Conservation (phyloP, 2,888 invertebrate genomes). For the Heliconius hortense region DNA sequence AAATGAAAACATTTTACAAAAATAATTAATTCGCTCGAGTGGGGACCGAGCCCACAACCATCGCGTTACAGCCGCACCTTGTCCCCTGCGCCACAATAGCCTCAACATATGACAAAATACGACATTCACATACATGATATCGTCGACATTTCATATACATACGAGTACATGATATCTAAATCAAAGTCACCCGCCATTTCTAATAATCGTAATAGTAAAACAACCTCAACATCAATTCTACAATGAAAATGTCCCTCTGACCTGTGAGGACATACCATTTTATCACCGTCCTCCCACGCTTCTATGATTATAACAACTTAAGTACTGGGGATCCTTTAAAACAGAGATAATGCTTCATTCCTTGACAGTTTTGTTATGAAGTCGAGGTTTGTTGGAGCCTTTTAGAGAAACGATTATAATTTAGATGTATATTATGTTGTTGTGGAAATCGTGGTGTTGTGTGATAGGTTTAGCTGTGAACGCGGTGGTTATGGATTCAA, state of each 20-base stretch:
- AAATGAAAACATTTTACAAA: too few relatives aligned
- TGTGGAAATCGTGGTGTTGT: neutral
- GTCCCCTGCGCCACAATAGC: too few relatives aligned
- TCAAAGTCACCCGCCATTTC: neutral
- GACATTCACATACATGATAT: neutral
- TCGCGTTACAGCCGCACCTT: too few relatives aligned
- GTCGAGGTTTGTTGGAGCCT: constrained; percentile 14
- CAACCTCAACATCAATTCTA: constrained; percentile 30
- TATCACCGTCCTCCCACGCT: constrained; percentile 45
- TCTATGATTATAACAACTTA: constrained; percentile 39
- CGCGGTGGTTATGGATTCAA: neutral
- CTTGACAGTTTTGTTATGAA: constrained; percentile 30
- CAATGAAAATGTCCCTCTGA: constrained; percentile 42
- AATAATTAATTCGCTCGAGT: too few relatives aligned
- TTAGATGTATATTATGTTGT: neutral
- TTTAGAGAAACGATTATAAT: constrained; percentile 17
- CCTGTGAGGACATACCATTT: constrained; percentile 44
- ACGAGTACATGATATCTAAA: neutral
- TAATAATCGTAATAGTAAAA: constrained; percentile 11
- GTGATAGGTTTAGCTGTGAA: neutral
- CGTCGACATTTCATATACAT: neutral
- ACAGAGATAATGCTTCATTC: constrained; percentile 35
- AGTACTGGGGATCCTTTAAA: constrained; percentile 37
- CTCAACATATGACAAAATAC: neutral
- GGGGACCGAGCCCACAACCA: too few relatives aligned